Evolutionary conservation across 1,140 invertebrate genomes (phyloP).

Genomic region (Zaprionus inermis): DNA sequence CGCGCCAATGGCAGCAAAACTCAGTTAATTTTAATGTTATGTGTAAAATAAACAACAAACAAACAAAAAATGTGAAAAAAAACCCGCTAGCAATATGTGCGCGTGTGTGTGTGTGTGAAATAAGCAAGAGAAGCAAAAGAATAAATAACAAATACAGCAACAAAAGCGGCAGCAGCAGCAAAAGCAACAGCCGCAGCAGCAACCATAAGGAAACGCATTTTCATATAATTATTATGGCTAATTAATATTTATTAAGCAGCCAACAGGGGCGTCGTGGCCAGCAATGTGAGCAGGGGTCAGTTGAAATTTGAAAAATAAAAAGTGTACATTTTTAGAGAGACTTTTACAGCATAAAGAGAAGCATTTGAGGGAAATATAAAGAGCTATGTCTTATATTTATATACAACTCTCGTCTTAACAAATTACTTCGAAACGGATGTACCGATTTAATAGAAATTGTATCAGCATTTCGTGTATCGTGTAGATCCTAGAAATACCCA

Average conservation of each 20-base stretch:
- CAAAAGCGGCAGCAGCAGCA: conserved; percentile 17
- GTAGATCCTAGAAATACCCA: too few relatives aligned
- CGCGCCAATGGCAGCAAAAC: conserved; percentile 37
- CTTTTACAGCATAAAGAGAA: too few relatives aligned
- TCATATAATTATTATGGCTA: conserved; percentile 72
- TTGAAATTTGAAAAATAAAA: too few relatives aligned
- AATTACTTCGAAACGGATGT: too few relatives aligned
- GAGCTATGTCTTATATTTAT: too few relatives aligned
- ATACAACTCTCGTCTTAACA: too few relatives aligned
- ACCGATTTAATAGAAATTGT: too few relatives aligned
- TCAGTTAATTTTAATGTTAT: conserved; percentile 65
- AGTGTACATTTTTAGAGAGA: too few relatives aligned
- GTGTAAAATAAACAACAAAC: conserved; percentile 56
- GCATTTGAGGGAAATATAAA: too few relatives aligned
- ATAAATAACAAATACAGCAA: conserved; percentile 27
- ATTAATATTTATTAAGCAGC: conserved; percentile 73
- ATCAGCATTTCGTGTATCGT: too few relatives aligned
- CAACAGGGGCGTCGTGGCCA: conserved; percentile 5
- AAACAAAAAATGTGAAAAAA: conserved; percentile 2
- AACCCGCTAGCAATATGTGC: not conserved
- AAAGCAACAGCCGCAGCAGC: conserved; percentile 12
- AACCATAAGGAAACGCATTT: conserved; percentile 41
- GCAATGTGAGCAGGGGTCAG: not conserved
- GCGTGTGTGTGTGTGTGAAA: conserved; percentile 13
- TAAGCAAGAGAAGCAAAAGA: conserved; percentile 20